Conservation (phyloP, 2,113 vertebrate species). For the Apodemus sylvaticus region DNA sequence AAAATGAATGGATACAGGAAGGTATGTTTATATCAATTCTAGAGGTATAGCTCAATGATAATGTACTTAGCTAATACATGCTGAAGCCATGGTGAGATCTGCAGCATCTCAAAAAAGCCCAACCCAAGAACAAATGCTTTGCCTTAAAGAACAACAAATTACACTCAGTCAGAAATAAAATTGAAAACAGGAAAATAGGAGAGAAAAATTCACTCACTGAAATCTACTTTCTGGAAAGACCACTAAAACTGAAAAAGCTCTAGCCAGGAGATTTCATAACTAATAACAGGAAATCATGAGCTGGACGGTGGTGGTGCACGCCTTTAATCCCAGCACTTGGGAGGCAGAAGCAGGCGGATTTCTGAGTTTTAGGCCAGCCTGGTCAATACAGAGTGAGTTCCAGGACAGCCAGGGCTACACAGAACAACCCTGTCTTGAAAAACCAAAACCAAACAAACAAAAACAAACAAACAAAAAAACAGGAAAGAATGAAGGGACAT, state of each 20-base stretch:
- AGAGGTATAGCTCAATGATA: neutral
- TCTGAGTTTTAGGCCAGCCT: too few relatives aligned
- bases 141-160: neutral
- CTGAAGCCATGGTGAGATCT: neutral
- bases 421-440: too few relatives aligned
- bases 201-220: neutral
- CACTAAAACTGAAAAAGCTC: neutral
- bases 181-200: neutral
- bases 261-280: neutral
- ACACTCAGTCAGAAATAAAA: neutral
- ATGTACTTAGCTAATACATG: neutral
- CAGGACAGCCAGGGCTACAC: too few relatives aligned
- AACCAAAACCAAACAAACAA: too few relatives aligned
- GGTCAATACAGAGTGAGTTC: too few relatives aligned
- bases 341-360: too few relatives aligned
- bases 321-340: too few relatives aligned
- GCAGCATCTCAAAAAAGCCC: neutral
- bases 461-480: too few relatives aligned
- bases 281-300: neutral
- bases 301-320: too few relatives aligned
- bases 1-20: neutral
- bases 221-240: neutral
- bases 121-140: neutral
- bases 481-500: neutral
- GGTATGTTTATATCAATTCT: too few relatives aligned